Percentiles rank a stretch among this genome's conserved stretches.
Evolutionary conservation across 2,113 vertebrate genomes (phyloP).

Genomic region (Nesogale talazaci): DNA sequence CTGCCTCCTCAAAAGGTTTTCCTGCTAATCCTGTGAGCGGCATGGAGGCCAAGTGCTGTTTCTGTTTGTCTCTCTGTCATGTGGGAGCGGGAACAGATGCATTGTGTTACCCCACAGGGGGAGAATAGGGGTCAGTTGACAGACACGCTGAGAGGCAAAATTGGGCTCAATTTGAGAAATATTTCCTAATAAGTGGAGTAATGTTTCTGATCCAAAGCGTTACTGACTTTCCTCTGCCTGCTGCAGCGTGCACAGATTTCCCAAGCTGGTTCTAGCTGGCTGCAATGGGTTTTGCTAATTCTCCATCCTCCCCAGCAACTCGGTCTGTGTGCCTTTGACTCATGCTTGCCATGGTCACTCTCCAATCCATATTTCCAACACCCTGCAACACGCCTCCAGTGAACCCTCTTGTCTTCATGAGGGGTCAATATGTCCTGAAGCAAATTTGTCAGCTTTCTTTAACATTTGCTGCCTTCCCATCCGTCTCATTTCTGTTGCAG

Average conservation of each 20-base stretch:
- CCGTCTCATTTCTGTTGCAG: not conserved
- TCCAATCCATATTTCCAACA: not conserved
- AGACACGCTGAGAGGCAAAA: not conserved
- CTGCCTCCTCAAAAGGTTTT: conserved; percentile 35
- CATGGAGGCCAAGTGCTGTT: not conserved
- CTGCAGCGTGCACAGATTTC: not conserved
- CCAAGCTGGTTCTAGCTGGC: not conserved
- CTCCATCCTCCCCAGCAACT: not conserved
- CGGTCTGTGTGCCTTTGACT: not conserved
- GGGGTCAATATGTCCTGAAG: not conserved
- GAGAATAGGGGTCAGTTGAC: not conserved
- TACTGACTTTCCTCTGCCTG: not conserved
- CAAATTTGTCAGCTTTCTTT: not conserved
- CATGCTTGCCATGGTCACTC: not conserved
- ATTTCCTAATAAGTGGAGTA: not conserved
- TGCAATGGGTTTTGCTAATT: not conserved
- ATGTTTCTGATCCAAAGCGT: not conserved
- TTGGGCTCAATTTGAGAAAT: not conserved
- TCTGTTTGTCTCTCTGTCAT: conserved; percentile 24
- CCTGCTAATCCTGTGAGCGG: not conserved
- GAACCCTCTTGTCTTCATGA: not conserved
- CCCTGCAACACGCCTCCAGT: not conserved
- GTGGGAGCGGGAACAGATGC: not conserved
- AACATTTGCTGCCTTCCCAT: not conserved
- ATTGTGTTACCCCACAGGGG: not conserved